Conservation (phyloP, 1,140 invertebrate genomes). For the Atopsyche davidsoni region DNA sequence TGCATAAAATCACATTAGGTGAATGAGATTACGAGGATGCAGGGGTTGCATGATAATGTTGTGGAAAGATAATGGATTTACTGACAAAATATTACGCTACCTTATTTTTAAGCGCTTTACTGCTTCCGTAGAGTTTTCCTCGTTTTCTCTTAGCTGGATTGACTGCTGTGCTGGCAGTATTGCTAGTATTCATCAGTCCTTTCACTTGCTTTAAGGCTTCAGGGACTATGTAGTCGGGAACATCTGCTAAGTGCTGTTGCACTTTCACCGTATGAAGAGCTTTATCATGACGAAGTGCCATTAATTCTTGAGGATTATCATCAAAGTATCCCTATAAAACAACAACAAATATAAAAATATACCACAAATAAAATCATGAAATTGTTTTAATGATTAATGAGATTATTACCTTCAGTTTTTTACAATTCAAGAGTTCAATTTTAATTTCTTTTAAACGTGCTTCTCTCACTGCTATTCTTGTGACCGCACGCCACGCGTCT, state of each 20-base stretch:
- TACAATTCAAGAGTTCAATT: conserved; percentile 85
- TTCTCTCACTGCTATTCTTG: conserved; percentile 85
- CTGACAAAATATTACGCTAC: conserved; percentile 32
- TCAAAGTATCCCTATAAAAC: conserved; percentile 80
- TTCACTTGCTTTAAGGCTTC: conserved; percentile 61
- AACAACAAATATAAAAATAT: neutral
- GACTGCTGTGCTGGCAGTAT: conserved; percentile 18
- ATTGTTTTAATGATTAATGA: neutral
- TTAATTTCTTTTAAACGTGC: conserved; percentile 94
- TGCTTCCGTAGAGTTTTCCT: conserved; percentile 37
- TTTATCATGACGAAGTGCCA: conserved; percentile 87
- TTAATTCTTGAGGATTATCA: conserved; percentile 87
- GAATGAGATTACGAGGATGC: too few species aligned
- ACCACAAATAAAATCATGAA: neutral
- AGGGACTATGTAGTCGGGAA: conserved; percentile 92
- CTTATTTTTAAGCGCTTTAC: conserved; percentile 42
- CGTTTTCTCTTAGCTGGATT: conserved; percentile 34
- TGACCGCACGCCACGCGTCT: conserved; percentile 92
- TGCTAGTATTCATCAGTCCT: conserved; percentile 39
- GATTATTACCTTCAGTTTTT: conserved; percentile 89
- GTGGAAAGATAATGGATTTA: too few species aligned
- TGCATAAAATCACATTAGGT: too few species aligned
- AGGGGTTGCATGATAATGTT: too few species aligned
- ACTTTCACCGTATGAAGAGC: conserved; percentile 79
- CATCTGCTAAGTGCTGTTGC: conserved; percentile 81